Conservation (phyloP, 2,797 vertebrate species). For the Malurus splendens region DNA sequence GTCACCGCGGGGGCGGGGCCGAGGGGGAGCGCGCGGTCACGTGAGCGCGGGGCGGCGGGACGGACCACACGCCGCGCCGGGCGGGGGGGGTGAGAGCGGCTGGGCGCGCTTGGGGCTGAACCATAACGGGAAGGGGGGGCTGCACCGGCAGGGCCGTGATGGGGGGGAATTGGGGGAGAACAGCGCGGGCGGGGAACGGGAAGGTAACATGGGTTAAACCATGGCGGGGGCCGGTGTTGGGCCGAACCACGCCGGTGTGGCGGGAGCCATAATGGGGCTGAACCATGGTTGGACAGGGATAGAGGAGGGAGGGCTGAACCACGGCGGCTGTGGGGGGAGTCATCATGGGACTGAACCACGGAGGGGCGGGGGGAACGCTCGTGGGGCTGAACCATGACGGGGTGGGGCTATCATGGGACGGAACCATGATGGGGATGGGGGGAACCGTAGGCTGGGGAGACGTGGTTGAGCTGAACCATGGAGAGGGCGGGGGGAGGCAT, state of each 20-base stretch:
- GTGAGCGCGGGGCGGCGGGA: neutral
- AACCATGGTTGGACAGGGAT: too few relatives aligned
- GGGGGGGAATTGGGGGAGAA: neutral
- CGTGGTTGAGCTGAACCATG: neutral
- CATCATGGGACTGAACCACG: neutral
- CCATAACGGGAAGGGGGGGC: neutral
- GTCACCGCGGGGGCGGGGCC: neutral
- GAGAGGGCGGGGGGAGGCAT: neutral
- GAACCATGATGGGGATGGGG: neutral
- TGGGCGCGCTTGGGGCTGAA: neutral
- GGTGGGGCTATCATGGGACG: neutral
- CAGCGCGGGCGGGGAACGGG: too few relatives aligned
- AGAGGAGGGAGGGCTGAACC: neutral
- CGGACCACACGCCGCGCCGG: neutral
- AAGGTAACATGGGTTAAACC: neutral
- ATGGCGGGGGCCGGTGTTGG: neutral
- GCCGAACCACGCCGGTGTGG: neutral
- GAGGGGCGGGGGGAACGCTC: too few relatives aligned
- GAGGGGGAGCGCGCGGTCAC: accelerated
- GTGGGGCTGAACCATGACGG: neutral
- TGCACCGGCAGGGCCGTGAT: too few relatives aligned
- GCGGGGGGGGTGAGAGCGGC: neutral
- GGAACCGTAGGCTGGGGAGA: too few relatives aligned
- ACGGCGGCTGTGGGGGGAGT: neutral
- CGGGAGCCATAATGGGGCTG: neutral